Evolutionary conservation across 2,113 vertebrate genomes (phyloP).

Genomic region (Argyrosomus japonicus): DNA sequence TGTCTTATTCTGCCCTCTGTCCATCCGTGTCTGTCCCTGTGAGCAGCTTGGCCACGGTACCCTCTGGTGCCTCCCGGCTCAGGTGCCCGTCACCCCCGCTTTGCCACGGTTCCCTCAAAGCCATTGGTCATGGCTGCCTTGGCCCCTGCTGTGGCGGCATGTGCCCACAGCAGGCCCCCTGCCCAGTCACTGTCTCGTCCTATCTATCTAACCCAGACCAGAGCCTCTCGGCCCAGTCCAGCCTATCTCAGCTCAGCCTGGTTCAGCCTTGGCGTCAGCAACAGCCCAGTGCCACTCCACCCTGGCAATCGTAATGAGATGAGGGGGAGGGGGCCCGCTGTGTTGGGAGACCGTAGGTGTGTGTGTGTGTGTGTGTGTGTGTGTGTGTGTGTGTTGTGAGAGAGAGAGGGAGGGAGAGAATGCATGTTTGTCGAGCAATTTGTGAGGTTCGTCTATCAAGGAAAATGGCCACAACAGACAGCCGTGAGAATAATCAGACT

Average conservation of each 20-base stretch:
- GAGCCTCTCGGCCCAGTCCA: slow-evolving; percentile 76
- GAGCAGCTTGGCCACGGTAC: slow-evolving; percentile 58
- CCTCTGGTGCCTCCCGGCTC: slow-evolving; percentile 85
- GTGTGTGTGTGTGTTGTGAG: too few species aligned
- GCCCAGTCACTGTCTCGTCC: slow-evolving; percentile 84
- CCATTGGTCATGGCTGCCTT: slow-evolving; percentile 94
- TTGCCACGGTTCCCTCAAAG: slow-evolving; percentile 91
- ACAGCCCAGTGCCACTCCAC: slow-evolving; percentile 86
- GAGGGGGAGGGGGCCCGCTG: slow-evolving; percentile 70
- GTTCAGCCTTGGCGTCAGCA: slow-evolving; percentile 82
- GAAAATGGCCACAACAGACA: slow-evolving; percentile 68
- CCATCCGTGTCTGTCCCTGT: slow-evolving; percentile 42
- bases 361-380: too few species aligned
- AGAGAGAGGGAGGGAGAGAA: slow-evolving; percentile 21
- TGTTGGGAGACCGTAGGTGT: slow-evolving; percentile 13
- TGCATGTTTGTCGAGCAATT: slow-evolving; percentile 83
- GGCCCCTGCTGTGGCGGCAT: slow-evolving; percentile 94
- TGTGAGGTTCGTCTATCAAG: slow-evolving; percentile 85
- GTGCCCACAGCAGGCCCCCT: slow-evolving; percentile 91
- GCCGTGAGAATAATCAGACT: slow-evolving; percentile 63
- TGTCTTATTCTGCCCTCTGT: slow-evolving; percentile 45
- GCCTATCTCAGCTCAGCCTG: slow-evolving; percentile 84
- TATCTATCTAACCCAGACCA: slow-evolving; percentile 86
- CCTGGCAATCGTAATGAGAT: slow-evolving; percentile 89
- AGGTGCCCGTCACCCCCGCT: slow-evolving; percentile 92